Base-by-base conservation (phyloP, 2,797 vertebrate species). In the Tenualosa thibaudeaui region DNA sequence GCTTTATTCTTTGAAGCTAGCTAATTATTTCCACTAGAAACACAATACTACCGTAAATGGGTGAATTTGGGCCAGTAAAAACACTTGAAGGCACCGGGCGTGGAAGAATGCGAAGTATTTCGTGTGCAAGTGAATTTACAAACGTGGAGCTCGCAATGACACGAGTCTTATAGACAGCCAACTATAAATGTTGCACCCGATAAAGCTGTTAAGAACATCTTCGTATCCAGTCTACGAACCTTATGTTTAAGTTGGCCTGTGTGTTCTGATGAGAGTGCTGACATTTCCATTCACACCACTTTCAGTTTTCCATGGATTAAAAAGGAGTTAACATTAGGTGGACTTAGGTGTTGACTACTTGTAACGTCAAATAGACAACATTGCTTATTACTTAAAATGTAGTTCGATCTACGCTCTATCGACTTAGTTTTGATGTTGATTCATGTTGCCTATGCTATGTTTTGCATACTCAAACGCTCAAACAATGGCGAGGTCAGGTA, bases 41-140 rank as follows among this genome's bases (percentile, higher is more conserved):
- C 37, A 81, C 60, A 40, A 83, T 51, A 86, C 60, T 22, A 50
- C 58, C 78, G 75, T 60, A 83, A 87, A 87, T 82, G 86, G 60
- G 50, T 24, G n/a, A 62, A 82, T 4, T 51, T 84, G 62, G 84
- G 60, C 86, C 83, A 86, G 84, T 83, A 56, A 87, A 88, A 86
- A 82, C 88, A 86, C 81, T 75, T 83, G 7, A 46, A 84, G 85
- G 82, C 65, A 84, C 78, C 71, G 84, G 60, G 86, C 83, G 88
- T 88, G 84, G 13, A 90, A 92, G 93, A 93, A 94, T 95, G 92
- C 58, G 46, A 93, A 91, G 86, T 91, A 92, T 92, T 92, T 88
- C 83, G 82, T 84, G 50, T 75, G 85, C 89, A 83, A 83, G 81
- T 84, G 89, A 40, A 75, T 40, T 75, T 15, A 13, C 68, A 40